These are phyloP conservation scores for Regulus satrapa DNA, from an alignment of 2,113 vertebrate genomes.

Conservation along the genomic window DNA sequence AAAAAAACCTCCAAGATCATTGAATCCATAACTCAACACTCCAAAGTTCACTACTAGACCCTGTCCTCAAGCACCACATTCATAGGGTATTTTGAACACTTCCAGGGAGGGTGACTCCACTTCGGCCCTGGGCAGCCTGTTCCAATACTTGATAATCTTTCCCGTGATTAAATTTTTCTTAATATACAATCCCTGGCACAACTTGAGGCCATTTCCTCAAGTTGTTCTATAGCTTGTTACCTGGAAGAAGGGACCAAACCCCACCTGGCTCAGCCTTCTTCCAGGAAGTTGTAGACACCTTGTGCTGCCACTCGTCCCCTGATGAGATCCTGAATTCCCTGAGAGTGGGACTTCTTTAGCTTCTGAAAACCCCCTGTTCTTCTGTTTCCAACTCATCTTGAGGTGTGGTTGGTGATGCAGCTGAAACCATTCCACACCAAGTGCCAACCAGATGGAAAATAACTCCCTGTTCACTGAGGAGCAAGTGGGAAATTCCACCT, in stretches of 20 bases:
- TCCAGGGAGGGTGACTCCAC: background rate
- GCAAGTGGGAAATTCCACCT: background rate
- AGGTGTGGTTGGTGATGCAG: background rate
- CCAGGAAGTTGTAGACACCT: background rate
- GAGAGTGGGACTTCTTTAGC: background rate
- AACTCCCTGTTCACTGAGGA: background rate
- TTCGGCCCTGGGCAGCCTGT: background rate
- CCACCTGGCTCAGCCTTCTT: background rate
- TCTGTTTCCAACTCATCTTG: background rate
- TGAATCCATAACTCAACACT: background rate
- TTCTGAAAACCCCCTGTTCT: background rate
- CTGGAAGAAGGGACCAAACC: background rate
- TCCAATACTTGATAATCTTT: background rate
- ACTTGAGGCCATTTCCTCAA: background rate
- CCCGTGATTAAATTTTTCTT: background rate
- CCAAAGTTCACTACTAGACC: background rate
- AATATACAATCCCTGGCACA: too few species aligned
- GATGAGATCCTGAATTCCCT: background rate
- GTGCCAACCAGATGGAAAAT: background rate
- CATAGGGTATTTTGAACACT: accelerated
- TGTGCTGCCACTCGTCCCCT: background rate
- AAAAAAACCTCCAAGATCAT: background rate
- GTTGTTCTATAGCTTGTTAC: accelerated
- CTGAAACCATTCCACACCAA: background rate
- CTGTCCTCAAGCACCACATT: too few species aligned